Conservation (phyloP, 2,797 vertebrate species). For the Phataginus tetradactyla region DNA sequence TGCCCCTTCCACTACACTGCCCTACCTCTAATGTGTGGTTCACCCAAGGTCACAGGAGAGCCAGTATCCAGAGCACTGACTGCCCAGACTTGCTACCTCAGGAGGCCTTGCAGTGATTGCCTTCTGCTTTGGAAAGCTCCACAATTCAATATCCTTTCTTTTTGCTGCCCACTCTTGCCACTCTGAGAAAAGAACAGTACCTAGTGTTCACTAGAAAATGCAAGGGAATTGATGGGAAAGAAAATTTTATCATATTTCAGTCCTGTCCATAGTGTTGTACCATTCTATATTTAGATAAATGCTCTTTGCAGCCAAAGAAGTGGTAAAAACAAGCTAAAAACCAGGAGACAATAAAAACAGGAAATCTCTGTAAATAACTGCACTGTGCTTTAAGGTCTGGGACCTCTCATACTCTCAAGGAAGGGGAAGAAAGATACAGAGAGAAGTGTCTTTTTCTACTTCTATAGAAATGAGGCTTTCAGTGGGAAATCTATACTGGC, state of each 20-base stretch:
- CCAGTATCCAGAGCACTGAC: neutral
- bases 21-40: neutral
- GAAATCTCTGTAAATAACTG: neutral
- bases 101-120: neutral
- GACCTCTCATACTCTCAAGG: neutral
- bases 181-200: constrained; percentile 43
- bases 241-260: neutral
- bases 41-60: neutral
- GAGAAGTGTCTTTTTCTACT: neutral
- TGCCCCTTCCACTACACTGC: neutral
- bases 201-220: constrained; percentile 10
- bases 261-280: neutral
- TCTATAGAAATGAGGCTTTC: neutral
- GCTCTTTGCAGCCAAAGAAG: constrained; percentile 47
- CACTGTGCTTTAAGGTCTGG: neutral
- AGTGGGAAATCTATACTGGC: neutral
- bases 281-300: constrained; percentile 74
- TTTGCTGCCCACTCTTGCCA: neutral
- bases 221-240: constrained; percentile 59
- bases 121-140: constrained; percentile 8
- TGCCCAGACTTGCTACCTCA: neutral
- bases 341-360: constrained; percentile 31
- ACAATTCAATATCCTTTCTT: neutral
- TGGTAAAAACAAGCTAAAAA: constrained; percentile 47
- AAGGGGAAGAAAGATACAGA: neutral